Base-by-base conservation (phyloP, 2,797 vertebrate genomes). In the Leptoclinus maculatus region DNA sequence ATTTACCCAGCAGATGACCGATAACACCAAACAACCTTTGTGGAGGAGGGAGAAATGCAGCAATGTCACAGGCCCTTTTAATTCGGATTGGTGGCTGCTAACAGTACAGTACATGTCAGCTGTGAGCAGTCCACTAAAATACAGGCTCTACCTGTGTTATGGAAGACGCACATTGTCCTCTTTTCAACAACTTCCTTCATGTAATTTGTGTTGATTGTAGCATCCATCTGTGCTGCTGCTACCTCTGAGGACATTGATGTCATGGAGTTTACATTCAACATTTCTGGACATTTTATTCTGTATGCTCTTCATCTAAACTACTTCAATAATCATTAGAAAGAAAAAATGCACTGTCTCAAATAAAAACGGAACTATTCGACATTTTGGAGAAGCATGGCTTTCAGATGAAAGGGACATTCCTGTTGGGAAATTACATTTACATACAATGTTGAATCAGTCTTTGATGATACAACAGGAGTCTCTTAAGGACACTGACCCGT, bases 1-100 rank as follows among this genome's bases (percentile, higher is more conserved):
- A 95, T 94, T 95, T 93, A 91, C 87, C 78, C 84, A 74, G 84
- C 80, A 92, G 94, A 94, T 95, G 94, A 94, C 92, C 85, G 92
- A 95, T 95, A 94, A 88, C 83, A 71, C 78, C 66, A 47, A 86
- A 91, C 82, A 89, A 89, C 89, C 90, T 92, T 87, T 88, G 77
- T 72, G 74, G 83, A 89, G 82, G 85, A 77, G 60, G 41, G 41
- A 29, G 67, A 80, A 71, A 81, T 59, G 69, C 62, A 43, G 62
- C 66, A 51, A 74, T 83, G 86, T 88, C 79, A 78, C 36, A 70
- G 65, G 62, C 88, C 80, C 72, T 88, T 88, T 87, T 76, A 91
- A 90, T 90, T 86, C 83, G 82, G 73, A 85, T 82, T 71, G 68
- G 25, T 73, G 79, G 32, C 56, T 73, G 75, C 59, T n/a, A 49